These are phyloP conservation scores for Thysanoteuthis rhombus DNA, from an alignment of 2,888 invertebrate species.

Conservation along the genomic window DNA sequence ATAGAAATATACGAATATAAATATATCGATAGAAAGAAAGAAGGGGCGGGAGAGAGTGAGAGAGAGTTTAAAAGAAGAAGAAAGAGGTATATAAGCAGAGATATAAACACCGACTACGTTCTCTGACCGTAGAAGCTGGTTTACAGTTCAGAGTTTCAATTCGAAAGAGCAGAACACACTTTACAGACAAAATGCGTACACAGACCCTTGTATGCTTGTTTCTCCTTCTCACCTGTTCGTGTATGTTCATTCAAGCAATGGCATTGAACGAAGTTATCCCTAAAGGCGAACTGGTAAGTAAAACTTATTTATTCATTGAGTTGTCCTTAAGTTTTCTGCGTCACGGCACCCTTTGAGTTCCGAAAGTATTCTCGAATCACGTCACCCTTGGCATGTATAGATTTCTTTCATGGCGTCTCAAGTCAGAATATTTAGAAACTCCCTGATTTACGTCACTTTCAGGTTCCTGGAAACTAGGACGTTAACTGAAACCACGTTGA, in stretches of 20 bases:
- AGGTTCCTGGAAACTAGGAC: too few species aligned
- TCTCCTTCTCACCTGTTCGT: not conserved
- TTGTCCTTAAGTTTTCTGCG: too few species aligned
- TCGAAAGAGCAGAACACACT: not conserved
- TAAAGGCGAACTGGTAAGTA: conserved; percentile 19
- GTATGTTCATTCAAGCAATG: not conserved
- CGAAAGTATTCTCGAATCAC: too few species aligned
- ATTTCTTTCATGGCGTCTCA: too few species aligned
- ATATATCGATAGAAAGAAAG: not conserved
- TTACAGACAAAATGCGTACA: not conserved
- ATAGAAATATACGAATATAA: not conserved
- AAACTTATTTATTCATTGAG: not conserved
- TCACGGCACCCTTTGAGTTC: too few species aligned
- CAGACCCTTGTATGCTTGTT: not conserved
- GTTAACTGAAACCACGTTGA: too few species aligned
- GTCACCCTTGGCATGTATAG: too few species aligned
- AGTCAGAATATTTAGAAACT: too few species aligned
- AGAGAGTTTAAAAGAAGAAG: too few species aligned
- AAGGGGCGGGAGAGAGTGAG: not conserved
- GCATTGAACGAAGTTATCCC: not conserved
- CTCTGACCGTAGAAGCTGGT: not conserved
- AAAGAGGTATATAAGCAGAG: not conserved
- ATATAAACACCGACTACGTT: not conserved
- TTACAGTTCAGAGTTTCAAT: not conserved
- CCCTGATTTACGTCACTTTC: too few species aligned